Evolutionary conservation across 2,888 invertebrate genomes (phyloP), one percentile per base, ranked within the genome.

Genomic region (Calliphora vomitoria): DNA sequence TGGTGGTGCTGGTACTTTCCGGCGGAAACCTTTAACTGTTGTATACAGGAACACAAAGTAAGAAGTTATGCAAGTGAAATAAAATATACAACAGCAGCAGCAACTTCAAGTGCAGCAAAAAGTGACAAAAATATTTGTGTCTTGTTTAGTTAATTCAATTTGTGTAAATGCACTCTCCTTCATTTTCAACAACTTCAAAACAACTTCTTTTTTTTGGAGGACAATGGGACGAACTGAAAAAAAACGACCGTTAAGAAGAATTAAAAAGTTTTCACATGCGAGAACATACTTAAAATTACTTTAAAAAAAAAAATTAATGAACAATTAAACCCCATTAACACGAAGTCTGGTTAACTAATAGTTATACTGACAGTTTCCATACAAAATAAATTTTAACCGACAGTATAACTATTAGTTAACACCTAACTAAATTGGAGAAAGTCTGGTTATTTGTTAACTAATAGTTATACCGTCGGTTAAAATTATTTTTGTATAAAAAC

Each of bases 81-180:
- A 68, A 58, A 66, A 64, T 44, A 53, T 44, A 64, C 50, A 31
- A 66, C 13, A 44, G 44, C 11, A 44, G 44, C 20, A 82, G 8
- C 35, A 68, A 82, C 62, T 66, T 53, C 1, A n/a, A 82, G 10
- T 44, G 11, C 11, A 41, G 44, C 38, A 62, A 68, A 15, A 84
- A 68, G 71, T 85, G 80, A 75, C 80, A 85, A 75, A 69, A 75
- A 80, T 71, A 85, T 62, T 62, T 80, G 62, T 69, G 8, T 62
- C 62, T 74, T 69, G 53, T 81, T 80, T 47, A 44, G 85, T 75
- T 85, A 85, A 85, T 81, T 80, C 68, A 85, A 85, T 80, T 80
- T 80, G 18, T 75, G 75, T 20, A 74, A 47, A 69, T 69, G 75
- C 62, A 75, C 62, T 68, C 41, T 68, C 20, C 58, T 50, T 31